These are phyloP conservation scores for Meliscaeva auricollis DNA, from an alignment of 2,888 invertebrate species.

Conservation along the genomic window DNA sequence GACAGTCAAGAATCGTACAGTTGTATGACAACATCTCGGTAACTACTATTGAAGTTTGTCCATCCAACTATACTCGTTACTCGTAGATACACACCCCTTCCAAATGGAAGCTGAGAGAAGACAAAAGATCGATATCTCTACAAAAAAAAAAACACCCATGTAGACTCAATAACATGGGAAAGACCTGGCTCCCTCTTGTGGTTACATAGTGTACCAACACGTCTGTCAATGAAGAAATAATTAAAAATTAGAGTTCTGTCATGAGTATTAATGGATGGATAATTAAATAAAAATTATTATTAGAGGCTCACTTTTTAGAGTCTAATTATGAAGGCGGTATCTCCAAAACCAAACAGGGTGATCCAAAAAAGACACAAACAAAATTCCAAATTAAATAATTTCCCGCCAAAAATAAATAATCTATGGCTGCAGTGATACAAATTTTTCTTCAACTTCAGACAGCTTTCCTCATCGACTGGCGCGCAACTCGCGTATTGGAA, in stretches of 20 bases:
- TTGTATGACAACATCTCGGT: conserved; percentile 52
- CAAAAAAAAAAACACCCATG: not conserved
- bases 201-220: too few relatives aligned
- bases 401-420: conserved; percentile 40
- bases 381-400: conserved; percentile 23
- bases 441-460: conserved; percentile 32
- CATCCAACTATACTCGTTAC: conserved; percentile 3
- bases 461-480: conserved; percentile 47
- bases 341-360: conserved; percentile 35
- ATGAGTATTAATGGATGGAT: not conserved
- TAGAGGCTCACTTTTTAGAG: not conserved
- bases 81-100: conserved; percentile 25
- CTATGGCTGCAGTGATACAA: conserved; percentile 13
- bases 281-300: conserved; percentile 6
- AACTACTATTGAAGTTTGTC: conserved; percentile 46
- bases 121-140: conserved; percentile 41
- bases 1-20: conserved; percentile 50
- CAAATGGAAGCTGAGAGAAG: conserved; percentile 38
- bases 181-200: not conserved
- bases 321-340: conserved; percentile 28
- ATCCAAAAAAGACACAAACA: conserved; percentile 4
- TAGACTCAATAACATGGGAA: conserved; percentile 28
- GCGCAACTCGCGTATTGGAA: conserved; percentile 59
- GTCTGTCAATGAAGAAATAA: conserved; percentile 48
- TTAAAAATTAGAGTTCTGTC: conserved; percentile 49